These are phyloP conservation scores for Panthera leo DNA, from an alignment of 2,113 vertebrate genomes.

Conservation along the genomic window DNA sequence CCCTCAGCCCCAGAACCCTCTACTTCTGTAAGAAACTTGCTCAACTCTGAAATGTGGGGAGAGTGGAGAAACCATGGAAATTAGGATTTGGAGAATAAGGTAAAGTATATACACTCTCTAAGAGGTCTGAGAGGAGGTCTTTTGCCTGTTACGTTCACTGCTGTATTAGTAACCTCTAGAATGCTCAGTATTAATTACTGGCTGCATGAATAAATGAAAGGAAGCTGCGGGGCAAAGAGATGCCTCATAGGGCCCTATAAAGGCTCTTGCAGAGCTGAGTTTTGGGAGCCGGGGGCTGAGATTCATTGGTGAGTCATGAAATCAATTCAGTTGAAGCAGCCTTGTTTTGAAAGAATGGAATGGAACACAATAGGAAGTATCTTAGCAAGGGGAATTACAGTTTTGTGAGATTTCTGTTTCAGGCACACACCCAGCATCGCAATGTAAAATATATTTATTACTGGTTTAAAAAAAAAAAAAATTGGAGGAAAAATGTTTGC, in stretches of 20 bases:
- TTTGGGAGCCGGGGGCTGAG: neutral
- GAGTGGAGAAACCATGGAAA: neutral
- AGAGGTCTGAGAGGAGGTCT: neutral
- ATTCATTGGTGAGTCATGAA: neutral
- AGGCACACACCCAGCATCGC: neutral
- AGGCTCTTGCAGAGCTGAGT: neutral
- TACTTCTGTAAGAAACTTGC: neutral
- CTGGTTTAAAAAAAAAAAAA: neutral
- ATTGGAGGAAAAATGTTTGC: neutral
- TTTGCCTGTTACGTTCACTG: neutral
- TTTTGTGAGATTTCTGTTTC: constrained; percentile 31
- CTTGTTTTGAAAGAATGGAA: neutral
- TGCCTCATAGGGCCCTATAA: neutral
- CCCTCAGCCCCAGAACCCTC: no score
- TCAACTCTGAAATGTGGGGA: neutral
- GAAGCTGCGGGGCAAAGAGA: neutral
- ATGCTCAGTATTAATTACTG: neutral
- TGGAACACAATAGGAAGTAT: neutral
- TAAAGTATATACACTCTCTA: neutral
- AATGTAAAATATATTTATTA: constrained; percentile 29
- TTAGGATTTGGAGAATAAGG: neutral
- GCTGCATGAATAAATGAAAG: neutral
- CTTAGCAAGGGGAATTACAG: neutral
- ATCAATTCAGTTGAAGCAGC: neutral
- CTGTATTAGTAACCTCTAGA: neutral